Evolutionary conservation across 2,113 vertebrate species (phyloP).

Genomic region (Macaca fascicularis): DNA sequence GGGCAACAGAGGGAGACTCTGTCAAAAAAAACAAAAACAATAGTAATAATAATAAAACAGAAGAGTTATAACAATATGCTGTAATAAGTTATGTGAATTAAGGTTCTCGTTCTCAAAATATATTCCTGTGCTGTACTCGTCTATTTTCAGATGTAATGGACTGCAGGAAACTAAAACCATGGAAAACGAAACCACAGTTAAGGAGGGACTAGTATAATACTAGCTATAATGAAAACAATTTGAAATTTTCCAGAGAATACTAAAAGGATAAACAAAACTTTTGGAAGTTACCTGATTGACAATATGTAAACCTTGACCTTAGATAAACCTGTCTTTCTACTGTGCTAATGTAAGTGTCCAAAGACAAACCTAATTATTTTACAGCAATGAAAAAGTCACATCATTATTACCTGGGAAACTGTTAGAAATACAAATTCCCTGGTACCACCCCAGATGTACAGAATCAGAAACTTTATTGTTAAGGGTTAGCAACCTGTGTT

Average conservation of each 20-base stretch:
- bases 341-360: not conserved
- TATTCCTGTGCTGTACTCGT: not conserved
- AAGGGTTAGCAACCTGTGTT: not conserved
- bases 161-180: not conserved
- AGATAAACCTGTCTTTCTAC: not conserved
- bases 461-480: not conserved
- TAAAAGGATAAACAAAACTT: not conserved
- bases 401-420: not conserved
- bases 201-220: not conserved
- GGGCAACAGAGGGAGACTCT: too few relatives aligned
- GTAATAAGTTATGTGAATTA: not conserved
- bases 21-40: too few relatives aligned
- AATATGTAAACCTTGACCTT: not conserved
- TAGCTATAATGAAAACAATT: not conserved
- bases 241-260: not conserved
- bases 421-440: not conserved
- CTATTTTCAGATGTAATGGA: not conserved
- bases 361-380: conserved; percentile 27
- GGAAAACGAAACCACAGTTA: not conserved
- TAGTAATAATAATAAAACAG: not conserved
- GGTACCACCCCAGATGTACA: not conserved
- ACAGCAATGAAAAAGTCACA: not conserved
- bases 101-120: not conserved
- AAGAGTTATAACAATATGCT: not conserved
- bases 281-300: not conserved